Evolutionary conservation across 2,888 invertebrate species (phyloP).

Genomic region (Lycia hirtaria): DNA sequence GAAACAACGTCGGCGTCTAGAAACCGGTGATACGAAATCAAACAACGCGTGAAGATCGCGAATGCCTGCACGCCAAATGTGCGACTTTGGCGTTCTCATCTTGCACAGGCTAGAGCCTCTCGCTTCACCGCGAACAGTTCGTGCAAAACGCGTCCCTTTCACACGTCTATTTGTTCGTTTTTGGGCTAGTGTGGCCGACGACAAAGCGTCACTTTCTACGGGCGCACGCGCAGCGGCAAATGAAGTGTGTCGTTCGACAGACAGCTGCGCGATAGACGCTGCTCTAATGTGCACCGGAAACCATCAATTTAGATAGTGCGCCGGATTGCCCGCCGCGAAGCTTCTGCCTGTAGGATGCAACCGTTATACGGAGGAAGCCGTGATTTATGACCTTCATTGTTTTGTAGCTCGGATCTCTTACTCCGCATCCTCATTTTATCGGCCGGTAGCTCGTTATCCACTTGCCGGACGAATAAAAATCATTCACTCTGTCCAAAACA

Average conservation of each 20-base stretch:
- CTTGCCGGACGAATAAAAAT: constrained; percentile 41
- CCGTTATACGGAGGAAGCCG: constrained; percentile 78
- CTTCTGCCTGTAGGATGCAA: constrained; percentile 78
- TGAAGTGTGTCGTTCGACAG: constrained; percentile 82
- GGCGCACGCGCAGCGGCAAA: constrained; percentile 79
- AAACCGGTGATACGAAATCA: constrained; percentile 56
- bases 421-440: constrained; percentile 65
- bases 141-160: constrained; percentile 52
- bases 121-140: constrained; percentile 42
- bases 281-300: constrained; percentile 81
- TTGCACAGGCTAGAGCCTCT: constrained; percentile 48
- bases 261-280: constrained; percentile 78
- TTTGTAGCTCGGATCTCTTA: constrained; percentile 71
- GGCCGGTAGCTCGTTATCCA: constrained; percentile 53
- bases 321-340: constrained; percentile 77
- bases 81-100: constrained; percentile 45
- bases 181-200: constrained; percentile 64
- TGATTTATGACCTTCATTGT: constrained; percentile 84
- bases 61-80: constrained; percentile 61
- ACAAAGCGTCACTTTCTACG: constrained; percentile 81
- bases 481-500: constrained; percentile 34
- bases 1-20: constrained; percentile 25
- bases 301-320: constrained; percentile 83
- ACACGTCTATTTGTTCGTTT: constrained; percentile 64
- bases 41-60: constrained; percentile 55